Base-by-base conservation (phyloP, 2,113 vertebrate genomes). In the Phylloscopus trochiloides region DNA sequence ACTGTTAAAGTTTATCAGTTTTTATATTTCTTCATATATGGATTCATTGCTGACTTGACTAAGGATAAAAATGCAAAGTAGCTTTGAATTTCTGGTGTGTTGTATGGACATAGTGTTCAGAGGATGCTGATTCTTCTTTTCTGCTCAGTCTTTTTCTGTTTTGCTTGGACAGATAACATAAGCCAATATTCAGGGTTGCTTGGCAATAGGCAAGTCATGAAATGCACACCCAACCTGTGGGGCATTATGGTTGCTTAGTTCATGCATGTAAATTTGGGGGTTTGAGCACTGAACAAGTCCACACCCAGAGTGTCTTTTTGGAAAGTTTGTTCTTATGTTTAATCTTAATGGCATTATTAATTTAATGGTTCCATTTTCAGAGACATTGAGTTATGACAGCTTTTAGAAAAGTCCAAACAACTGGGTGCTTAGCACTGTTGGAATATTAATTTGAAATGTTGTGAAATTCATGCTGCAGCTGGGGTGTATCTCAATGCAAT, bases 171-270 rank as follows among this genome's bases (percentile, higher is more conserved):
- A 80, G 54, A 61, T 58, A 71, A 36, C 57, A 58, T 16, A 31
- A 93, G 24, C 50, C 43, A 48, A 3, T 79, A 40, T 61, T 87
- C 45, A 50, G 40, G 32, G 62, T 59, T 89, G 76, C 71, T 89
- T 94, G 88, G 87, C 71, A 94, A 10, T 73, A 90, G 36, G n/a
- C 43, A 50, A 36, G 45, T 51, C 48, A 20, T 84, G 68, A 85
- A 95, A 95, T 82, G 38, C 63, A 94, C 94, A 54, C 89, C 87
- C 91, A 94, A 43, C 63, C 77, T 96, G 85, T 79, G 77, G 74
- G 89, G 71, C 61, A 84, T 93, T 80, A 66, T 50, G 43, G 66
- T 88, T 95, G 65, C 78, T 93, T 87, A 80, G 57, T 89, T 96
- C 76, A 67, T 91, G 78, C 78, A 79, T 80, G 79, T 72, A 87